phyloP scores from a whole-genome alignment of 1,140 invertebrate genomes.

The Danaus plexippus region DNA sequence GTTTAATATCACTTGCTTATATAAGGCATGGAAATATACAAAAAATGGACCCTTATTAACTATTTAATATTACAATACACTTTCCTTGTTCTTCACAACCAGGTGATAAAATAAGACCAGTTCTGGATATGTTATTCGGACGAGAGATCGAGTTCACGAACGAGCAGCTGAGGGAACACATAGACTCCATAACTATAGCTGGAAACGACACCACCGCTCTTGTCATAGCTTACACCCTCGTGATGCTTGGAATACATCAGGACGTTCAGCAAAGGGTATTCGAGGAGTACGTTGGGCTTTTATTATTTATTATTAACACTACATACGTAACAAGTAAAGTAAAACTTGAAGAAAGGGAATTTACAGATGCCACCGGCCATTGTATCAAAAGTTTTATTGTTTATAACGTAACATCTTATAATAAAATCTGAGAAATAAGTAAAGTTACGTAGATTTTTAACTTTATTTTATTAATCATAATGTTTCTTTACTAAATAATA shows the following conservation, averaged over 20 bases:
- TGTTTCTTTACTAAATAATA: too few species aligned
- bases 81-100: not conserved
- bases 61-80: too few species aligned
- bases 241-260: slow-evolving; percentile 74
- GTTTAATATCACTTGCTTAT: too few species aligned
- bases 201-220: slow-evolving; percentile 84
- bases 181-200: slow-evolving; percentile 83
- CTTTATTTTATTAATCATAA: too few species aligned
- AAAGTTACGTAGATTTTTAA: too few species aligned
- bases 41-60: too few species aligned
- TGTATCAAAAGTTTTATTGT: not conserved
- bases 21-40: too few species aligned
- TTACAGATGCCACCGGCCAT: too few species aligned
- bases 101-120: slow-evolving; percentile 24
- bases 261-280: slow-evolving; percentile 73
- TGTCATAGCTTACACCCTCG: slow-evolving; percentile 73
- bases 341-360: too few species aligned
- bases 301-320: too few species aligned
- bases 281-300: slow-evolving; percentile 43
- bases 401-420: not conserved
- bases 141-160: slow-evolving; percentile 55
- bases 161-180: slow-evolving; percentile 79
- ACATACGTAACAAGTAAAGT: too few species aligned
- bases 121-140: slow-evolving; percentile 41
- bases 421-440: too few species aligned